phyloP scores from a whole-genome alignment of 2,797 vertebrate genomes.

The Chelidonichthys spinosus region DNA sequence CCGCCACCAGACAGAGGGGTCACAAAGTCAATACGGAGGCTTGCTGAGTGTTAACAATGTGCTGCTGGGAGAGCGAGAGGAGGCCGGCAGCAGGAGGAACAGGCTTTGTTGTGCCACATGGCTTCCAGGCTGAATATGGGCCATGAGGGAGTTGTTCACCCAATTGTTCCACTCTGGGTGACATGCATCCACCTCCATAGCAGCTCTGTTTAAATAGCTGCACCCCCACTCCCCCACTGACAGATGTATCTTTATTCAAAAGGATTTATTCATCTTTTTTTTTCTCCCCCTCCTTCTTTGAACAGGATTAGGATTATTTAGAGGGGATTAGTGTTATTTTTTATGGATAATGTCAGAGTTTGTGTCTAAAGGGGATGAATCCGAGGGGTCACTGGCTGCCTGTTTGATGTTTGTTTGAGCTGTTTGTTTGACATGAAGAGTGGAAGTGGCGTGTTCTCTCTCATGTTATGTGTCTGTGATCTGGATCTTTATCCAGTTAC shows the following conservation, averaged over 20 bases:
- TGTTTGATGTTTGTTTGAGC: conserved; percentile 59
- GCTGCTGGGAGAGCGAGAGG: conserved; percentile 73
- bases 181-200: conserved; percentile 81
- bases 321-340: conserved; percentile 76
- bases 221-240: conserved; percentile 77
- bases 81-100: conserved; percentile 70
- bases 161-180: conserved; percentile 85
- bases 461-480: conserved; percentile 5
- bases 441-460: conserved; percentile 20
- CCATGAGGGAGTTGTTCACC: conserved; percentile 87
- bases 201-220: conserved; percentile 87
- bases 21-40: conserved; percentile 87
- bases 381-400: conserved; percentile 40
- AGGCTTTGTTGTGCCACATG: conserved; percentile 92
- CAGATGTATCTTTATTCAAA: conserved; percentile 87
- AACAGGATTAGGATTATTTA: conserved; percentile 81
- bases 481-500: conserved; percentile 15
- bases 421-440: conserved; percentile 40
- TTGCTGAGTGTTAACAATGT: conserved; percentile 91
- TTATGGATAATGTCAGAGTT: conserved; percentile 68
- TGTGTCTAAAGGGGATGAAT: conserved; percentile 51
- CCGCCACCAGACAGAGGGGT: conserved; percentile 80
- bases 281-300: conserved; percentile 53
- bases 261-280: conserved; percentile 75
- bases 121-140: conserved; percentile 85